Percentiles rank a stretch among this genome's conserved stretches.
These are phyloP conservation scores for Pogonomyrmex barbatus DNA, from an alignment of 1,140 invertebrate genomes.

Conservation along the genomic window DNA sequence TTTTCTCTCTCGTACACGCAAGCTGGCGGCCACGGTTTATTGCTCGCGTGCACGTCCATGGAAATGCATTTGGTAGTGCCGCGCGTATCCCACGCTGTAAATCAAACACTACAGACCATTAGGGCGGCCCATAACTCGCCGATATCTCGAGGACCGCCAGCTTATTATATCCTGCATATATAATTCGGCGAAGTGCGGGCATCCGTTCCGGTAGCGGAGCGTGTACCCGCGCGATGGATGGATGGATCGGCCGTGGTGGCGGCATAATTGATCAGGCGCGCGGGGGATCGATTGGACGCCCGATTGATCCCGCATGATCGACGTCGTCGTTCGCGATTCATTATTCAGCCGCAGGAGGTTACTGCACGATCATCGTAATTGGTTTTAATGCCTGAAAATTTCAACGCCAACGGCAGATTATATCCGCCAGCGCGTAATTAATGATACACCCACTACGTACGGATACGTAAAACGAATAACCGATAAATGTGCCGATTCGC, in stretches of 20 bases:
- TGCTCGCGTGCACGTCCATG: conserved; percentile 59
- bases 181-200: conserved; percentile 83
- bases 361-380: conserved; percentile 59
- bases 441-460: conserved; percentile 24
- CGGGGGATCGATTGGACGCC: conserved; percentile 56
- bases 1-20: background rate
- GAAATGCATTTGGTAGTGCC: conserved; percentile 68
- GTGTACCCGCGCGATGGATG: conserved; percentile 50
- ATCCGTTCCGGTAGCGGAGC: conserved; percentile 71
- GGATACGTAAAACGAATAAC: conserved; percentile 36
- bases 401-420: conserved; percentile 58
- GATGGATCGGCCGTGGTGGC: conserved; percentile 36
- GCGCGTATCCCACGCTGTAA: conserved; percentile 81
- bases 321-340: conserved; percentile 61
- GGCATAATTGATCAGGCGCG: conserved; percentile 58
- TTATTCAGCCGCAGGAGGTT: conserved; percentile 60
- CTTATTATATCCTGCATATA: conserved; percentile 86
- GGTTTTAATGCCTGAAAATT: conserved; percentile 61
- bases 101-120: conserved; percentile 85
- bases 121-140: conserved; percentile 84
- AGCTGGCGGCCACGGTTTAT: conserved; percentile 66
- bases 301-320: conserved; percentile 68
- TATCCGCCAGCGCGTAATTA: conserved; percentile 60
- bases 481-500: conserved; percentile 41
- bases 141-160: conserved; percentile 85